Evolutionary conservation across 2,888 invertebrate genomes (phyloP).

Genomic region (Eilema caniola): DNA sequence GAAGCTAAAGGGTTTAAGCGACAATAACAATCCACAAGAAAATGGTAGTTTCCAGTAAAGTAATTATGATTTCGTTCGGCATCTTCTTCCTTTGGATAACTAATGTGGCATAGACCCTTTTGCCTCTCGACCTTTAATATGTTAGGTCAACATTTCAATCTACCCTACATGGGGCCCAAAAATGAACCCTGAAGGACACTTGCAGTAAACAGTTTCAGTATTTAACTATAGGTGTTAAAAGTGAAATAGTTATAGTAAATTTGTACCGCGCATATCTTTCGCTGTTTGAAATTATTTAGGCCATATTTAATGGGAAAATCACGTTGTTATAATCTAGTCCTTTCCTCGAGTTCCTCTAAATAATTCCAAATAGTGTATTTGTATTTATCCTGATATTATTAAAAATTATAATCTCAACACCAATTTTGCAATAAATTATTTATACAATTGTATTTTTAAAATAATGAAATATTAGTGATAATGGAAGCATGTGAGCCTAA

Average conservation of each 20-base stretch:
- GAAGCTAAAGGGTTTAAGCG: too few relatives aligned
- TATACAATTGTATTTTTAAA: constrained; percentile 12
- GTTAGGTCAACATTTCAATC: neutral
- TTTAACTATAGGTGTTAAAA: constrained; percentile 20
- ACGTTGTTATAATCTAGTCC: constrained; percentile 48
- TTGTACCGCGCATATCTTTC: constrained; percentile 40
- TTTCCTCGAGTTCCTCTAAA: constrained; percentile 35
- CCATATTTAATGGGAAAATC: constrained; percentile 38
- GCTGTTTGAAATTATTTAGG: constrained; percentile 43
- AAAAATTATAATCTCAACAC: constrained; percentile 40
- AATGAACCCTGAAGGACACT: neutral
- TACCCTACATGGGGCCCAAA: neutral
- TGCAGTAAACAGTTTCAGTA: constrained; percentile 27
- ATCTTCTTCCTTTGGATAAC: too few relatives aligned
- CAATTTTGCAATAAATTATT: constrained; percentile 19
- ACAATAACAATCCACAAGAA: too few relatives aligned
- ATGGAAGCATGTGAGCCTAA: neutral
- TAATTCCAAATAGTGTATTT: constrained; percentile 40
- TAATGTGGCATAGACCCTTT: too few relatives aligned
- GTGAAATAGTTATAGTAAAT: constrained; percentile 25
- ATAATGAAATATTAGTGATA: constrained; percentile 2
- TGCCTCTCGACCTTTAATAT: neutral
- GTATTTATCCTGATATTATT: constrained; percentile 41
- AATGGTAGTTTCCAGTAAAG: too few relatives aligned
- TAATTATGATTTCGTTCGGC: too few relatives aligned